phyloP scores from a whole-genome alignment of 1,140 invertebrate genomes.

The Achroia grisella region DNA sequence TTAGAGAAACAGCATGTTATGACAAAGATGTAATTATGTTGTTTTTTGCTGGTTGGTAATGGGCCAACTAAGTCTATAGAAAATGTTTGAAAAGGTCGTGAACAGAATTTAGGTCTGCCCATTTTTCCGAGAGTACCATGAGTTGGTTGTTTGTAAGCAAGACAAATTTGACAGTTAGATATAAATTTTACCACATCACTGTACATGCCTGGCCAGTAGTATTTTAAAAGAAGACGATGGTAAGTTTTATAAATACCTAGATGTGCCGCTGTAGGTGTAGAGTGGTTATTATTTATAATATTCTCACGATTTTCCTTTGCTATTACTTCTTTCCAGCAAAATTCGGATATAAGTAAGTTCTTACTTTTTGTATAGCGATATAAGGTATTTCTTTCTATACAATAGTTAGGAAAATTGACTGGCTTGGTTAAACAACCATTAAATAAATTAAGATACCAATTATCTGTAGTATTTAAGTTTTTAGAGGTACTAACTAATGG shows the following conservation, averaged over 20 bases:
- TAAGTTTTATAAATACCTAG: slow-evolving; percentile 42
- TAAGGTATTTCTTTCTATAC: slow-evolving; percentile 10
- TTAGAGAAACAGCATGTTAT: no score
- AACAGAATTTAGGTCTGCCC: slow-evolving; percentile 5
- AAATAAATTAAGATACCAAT: slow-evolving; percentile 19
- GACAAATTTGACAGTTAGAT: background rate
- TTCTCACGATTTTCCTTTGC: slow-evolving; percentile 9
- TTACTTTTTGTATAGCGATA: slow-evolving; percentile 15
- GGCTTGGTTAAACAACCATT: slow-evolving; percentile 12
- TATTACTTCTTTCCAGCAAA: slow-evolving; percentile 24
- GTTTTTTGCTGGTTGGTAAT: background rate
- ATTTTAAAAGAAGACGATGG: slow-evolving; percentile 11
- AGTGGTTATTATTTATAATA: slow-evolving; percentile 21
- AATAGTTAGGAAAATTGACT: slow-evolving; percentile 15
- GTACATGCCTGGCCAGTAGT: slow-evolving; percentile 21
- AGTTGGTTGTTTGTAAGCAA: no score
- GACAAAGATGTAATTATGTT: slow-evolving; percentile 1
- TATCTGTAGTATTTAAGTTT: slow-evolving; percentile 9
- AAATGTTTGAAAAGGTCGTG: slow-evolving; percentile 6
- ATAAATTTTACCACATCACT: slow-evolving; percentile 16
- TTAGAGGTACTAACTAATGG: background rate
- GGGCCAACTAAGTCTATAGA: slow-evolving; percentile 5
- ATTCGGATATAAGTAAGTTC: slow-evolving; percentile 12
- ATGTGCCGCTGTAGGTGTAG: slow-evolving; percentile 36
- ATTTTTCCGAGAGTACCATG: slow-evolving; percentile 2